A percentile compares a stretch with the other conserved stretches of the same genome.
Conservation (phyloP, 2,113 vertebrate genomes). For the Athene cunicularia region DNA sequence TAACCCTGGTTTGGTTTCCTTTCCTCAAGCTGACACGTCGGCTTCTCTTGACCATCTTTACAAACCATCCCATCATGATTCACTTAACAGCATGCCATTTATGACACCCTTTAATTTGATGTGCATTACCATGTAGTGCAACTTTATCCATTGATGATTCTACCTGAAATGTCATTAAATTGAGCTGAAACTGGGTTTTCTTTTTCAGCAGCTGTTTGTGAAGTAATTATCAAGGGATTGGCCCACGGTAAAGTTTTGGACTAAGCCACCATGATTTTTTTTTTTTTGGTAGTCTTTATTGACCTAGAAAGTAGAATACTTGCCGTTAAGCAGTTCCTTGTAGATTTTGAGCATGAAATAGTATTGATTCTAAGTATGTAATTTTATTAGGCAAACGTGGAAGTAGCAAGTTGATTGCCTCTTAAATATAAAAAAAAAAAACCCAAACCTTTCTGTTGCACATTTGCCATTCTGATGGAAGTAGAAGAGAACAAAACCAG, state of each 20-base stretch:
- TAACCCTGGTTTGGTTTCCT: neutral
- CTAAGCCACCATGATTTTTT: neutral
- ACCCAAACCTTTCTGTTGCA: neutral
- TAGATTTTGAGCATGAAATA: constrained; percentile 60
- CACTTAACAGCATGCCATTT: neutral
- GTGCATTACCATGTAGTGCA: constrained; percentile 62
- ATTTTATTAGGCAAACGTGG: constrained; percentile 48
- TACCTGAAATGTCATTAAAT: constrained; percentile 41
- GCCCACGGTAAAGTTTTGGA: constrained; percentile 1
- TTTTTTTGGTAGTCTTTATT: constrained; percentile 5
- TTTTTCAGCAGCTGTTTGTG: constrained; percentile 41
- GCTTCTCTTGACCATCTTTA: neutral
- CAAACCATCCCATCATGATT: neutral
- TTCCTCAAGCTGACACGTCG: neutral
- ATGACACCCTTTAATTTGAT: neutral
- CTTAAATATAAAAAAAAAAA: neutral
- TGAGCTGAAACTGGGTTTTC: constrained; percentile 23
- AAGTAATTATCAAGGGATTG: neutral
- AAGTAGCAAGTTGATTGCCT: constrained; percentile 44
- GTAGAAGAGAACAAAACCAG: neutral
- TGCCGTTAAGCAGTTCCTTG: constrained; percentile 51
- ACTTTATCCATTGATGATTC: neutral
- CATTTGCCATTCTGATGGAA: neutral
- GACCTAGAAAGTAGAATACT: constrained; percentile 47
- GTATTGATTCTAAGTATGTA: constrained; percentile 56